phyloP scores from a whole-genome alignment of 2,888 invertebrate genomes.

The Ophioninae sp. region DNA sequence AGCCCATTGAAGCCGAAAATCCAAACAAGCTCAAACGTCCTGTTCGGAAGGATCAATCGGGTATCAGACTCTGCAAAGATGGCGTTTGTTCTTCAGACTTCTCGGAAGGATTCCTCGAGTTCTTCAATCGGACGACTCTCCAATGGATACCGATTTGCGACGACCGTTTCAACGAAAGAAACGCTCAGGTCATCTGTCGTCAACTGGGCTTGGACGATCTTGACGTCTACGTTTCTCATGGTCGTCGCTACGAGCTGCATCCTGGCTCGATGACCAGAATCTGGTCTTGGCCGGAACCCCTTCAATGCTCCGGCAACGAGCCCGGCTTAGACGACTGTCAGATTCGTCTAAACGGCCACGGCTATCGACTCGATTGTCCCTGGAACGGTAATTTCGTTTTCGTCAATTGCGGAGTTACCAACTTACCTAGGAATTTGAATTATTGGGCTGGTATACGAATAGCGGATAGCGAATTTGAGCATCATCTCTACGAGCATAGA shows the following conservation, averaged over 20 bases:
- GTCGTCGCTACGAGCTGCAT: constrained; percentile 93
- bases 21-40: constrained; percentile 73
- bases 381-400: constrained; percentile 97
- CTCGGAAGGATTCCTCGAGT: constrained; percentile 90
- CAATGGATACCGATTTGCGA: constrained; percentile 99
- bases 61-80: constrained; percentile 91
- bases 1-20: constrained; percentile 83
- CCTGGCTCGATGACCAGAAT: constrained; percentile 93
- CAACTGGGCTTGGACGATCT: constrained; percentile 95
- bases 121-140: constrained; percentile 96
- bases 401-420: constrained; percentile 92
- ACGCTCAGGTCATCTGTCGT: constrained; percentile 97
- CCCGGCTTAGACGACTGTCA: constrained; percentile 91
- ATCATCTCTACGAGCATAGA: constrained; percentile 90
- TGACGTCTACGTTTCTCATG: constrained; percentile 94
- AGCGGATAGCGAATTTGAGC: constrained; percentile 94
- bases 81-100: constrained; percentile 85
- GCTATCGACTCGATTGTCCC: constrained; percentile 91
- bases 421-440: constrained; percentile 85
- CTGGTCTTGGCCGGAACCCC: constrained; percentile 97
- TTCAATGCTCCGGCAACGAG: constrained; percentile 91
- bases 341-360: constrained; percentile 93
- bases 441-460: constrained; percentile 99
- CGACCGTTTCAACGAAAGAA: constrained; percentile 95
- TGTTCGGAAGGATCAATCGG: constrained; percentile 77